Conservation (phyloP, 2,797 vertebrate species). For the Meriones psammophilus region DNA sequence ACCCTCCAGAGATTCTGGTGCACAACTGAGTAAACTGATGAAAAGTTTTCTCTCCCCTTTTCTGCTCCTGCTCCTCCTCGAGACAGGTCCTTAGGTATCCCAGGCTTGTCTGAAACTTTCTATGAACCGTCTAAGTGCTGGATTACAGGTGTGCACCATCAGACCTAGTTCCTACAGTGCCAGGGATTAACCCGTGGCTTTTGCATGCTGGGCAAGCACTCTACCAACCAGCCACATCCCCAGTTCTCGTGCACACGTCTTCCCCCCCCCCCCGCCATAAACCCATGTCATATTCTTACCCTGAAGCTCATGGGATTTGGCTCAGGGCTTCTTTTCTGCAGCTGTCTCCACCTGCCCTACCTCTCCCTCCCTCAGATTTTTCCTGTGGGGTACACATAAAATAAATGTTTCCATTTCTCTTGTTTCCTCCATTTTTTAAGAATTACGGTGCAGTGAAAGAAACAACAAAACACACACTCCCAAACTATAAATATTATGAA, state of each 20-base stretch:
- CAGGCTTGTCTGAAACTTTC: neutral
- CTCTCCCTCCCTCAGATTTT: neutral
- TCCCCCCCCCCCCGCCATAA: neutral
- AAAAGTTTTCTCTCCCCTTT: neutral
- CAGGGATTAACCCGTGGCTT: neutral
- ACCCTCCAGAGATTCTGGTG: neutral
- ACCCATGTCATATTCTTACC: neutral
- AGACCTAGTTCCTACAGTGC: neutral
- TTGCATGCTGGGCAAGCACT: neutral
- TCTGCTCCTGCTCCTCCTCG: neutral
- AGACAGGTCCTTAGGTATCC: neutral
- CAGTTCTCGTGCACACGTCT: neutral
- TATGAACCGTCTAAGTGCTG: neutral
- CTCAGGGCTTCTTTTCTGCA: neutral
- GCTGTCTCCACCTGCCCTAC: neutral
- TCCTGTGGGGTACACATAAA: neutral
- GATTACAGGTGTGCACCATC: neutral
- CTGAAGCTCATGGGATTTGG: neutral
- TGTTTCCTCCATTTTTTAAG: conserved; percentile 47
- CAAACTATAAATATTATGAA: conserved; percentile 45
- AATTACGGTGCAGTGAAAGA: neutral
- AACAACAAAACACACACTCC: conserved; percentile 12
- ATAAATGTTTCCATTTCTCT: conserved; percentile 46
- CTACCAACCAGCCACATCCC: neutral
- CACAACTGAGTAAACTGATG: neutral